Evolutionary conservation across 2,797 vertebrate genomes (phyloP).

Genomic region (Brachyalestes nurse): DNA sequence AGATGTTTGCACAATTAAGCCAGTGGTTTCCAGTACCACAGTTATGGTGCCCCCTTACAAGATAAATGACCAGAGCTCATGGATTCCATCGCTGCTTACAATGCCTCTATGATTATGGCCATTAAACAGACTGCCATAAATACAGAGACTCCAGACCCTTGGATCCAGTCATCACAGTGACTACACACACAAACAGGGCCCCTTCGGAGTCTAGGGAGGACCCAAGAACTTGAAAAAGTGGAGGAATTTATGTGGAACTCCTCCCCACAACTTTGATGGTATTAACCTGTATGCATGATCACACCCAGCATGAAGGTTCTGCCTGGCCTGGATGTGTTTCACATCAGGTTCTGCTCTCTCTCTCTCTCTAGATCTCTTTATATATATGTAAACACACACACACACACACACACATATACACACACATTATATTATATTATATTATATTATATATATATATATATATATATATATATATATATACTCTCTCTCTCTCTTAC

Average conservation of each 20-base stretch:
- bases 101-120: slow-evolving; percentile 45
- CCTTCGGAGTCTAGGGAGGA: background rate
- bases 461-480: too few relatives aligned
- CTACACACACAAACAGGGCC: slow-evolving; percentile 10
- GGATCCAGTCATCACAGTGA: slow-evolving; percentile 9
- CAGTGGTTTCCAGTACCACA: slow-evolving; percentile 39
- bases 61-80: slow-evolving; percentile 43
- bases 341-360: background rate
- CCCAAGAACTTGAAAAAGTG: background rate
- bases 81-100: slow-evolving; percentile 37
- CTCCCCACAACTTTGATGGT: slow-evolving; percentile 18
- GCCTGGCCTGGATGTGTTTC: background rate
- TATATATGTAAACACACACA: too few relatives aligned
- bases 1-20: slow-evolving; percentile 24
- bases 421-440: too few relatives aligned
- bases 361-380: background rate
- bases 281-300: slow-evolving; percentile 32
- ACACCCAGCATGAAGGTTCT: slow-evolving; percentile 24
- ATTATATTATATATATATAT: too few relatives aligned
- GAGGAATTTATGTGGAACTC: background rate
- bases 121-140: slow-evolving; percentile 40
- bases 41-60: slow-evolving; percentile 32
- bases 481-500: background rate
- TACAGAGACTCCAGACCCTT: slow-evolving; percentile 35
- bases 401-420: too few relatives aligned